These are phyloP conservation scores for Epizoanthus fatuus DNA, from an alignment of 92 coral and sea anemone genomes.

Conservation along the genomic window DNA sequence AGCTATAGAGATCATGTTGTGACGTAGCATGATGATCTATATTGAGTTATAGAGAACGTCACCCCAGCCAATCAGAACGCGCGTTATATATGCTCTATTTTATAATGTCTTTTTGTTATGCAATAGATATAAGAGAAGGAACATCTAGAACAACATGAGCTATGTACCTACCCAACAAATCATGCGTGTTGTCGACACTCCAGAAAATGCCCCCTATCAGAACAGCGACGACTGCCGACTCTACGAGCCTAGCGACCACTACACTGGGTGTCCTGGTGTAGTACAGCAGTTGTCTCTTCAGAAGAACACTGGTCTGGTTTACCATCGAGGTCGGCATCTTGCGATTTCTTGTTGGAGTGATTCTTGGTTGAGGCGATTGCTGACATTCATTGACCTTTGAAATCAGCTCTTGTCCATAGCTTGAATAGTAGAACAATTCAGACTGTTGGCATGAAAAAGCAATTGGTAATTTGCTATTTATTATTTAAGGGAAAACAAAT, in stretches of 20 bases:
- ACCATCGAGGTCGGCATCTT: constrained; percentile 34
- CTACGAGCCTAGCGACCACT: constrained; percentile 6
- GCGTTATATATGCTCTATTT: neutral
- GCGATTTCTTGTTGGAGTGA: constrained; percentile 17
- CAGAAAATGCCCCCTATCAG: constrained; percentile 39
- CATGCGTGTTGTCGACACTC: constrained; percentile 20
- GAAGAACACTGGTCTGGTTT: constrained; percentile 28
- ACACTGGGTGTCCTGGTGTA: constrained; percentile 31
- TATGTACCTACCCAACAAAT: constrained; percentile 18
- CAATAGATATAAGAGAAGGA: no score
- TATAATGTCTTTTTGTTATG: no score
- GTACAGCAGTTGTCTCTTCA: constrained; percentile 22
- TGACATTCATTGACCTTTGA: neutral
- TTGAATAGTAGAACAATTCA: neutral
- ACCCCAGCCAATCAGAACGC: no score
- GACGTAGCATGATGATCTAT: no score
- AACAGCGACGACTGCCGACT: constrained; percentile 34
- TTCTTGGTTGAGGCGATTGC: constrained; percentile 14
- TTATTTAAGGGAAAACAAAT: neutral
- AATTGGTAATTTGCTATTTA: neutral
- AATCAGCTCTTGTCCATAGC: neutral
- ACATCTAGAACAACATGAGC: no score
- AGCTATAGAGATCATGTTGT: no score
- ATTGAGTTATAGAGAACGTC: no score
- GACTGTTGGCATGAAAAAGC: neutral